Evolutionary conservation across 30 jellyfish, hydroid and myxozoan species (phyloP), one percentile per base, ranked within the genome.

Genomic region (Pseudorhiza aurosa): DNA sequence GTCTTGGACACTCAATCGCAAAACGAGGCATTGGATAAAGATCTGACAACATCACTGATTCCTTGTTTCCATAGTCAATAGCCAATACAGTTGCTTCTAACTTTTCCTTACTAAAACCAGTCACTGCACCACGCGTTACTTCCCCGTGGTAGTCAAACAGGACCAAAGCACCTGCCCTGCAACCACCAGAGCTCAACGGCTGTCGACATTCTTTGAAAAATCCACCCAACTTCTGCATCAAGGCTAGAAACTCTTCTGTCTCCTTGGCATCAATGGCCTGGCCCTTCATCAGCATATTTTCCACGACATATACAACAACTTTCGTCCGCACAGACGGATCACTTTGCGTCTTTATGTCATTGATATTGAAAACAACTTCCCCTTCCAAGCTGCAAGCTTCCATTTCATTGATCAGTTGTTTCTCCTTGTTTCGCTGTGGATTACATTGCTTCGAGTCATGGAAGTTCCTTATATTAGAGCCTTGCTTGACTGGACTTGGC

Each of bases 31-130:
- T 28, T 18, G 44, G 36, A 12, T 39, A 47, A 9, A 84, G 39
- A 11, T 72, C 78, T 14, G 84, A 49, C 26, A 72, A 42, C 6
- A 31, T 59, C 42, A 83, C 67, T 17, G 15, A 22, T 43, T 47
- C 88, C 8, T 24, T 42, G 31, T 46, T 84, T 12, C 95, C 95
- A 63, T 68, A 84, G 46, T 84, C 95, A 45, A 84, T 74, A 9
- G 76, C 82, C 1, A 40, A 35, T 0, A 84, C 84, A 15, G 77
- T 87, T 12, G 72, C 88, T 25, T 70, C 77, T 12, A 10, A 21
- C 8, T 56, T 31, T 1, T 24, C 33, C 0, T 21, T 2, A 19
- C 43, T 45, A 60, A 28, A 36, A 29, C 51, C 32, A 18, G 73
- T 84, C 4, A 84, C 78, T 5, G 17, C 77, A 15, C 82, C 95